These are phyloP conservation scores for Oscheius sp. DNA, from an alignment of 1,140 invertebrate genomes.

Conservation along the genomic window DNA sequence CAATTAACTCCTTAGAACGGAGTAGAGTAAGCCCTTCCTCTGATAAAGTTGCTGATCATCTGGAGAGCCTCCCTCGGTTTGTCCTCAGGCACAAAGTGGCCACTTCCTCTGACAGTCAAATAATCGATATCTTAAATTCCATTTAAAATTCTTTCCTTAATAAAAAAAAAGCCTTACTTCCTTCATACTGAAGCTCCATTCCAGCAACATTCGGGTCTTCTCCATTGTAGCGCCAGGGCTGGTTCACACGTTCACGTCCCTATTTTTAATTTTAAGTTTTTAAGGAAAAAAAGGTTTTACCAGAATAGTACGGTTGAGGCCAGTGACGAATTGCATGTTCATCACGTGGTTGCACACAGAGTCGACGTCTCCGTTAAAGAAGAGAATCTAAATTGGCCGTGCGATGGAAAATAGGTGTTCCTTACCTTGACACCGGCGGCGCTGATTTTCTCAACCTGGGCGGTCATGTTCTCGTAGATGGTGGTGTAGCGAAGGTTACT, in stretches of 20 bases:
- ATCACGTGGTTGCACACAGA: slow-evolving; percentile 31
- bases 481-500: neutral
- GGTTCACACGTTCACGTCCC: slow-evolving; percentile 20
- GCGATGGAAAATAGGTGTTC: slow-evolving; percentile 2
- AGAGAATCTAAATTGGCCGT: too few species aligned
- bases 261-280: slow-evolving; percentile 6
- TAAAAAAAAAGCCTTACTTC: slow-evolving; percentile 61
- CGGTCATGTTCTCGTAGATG: slow-evolving; percentile 15
- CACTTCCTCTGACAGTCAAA: slow-evolving; percentile 16
- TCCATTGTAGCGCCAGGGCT: slow-evolving; percentile 18
- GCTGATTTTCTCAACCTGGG: slow-evolving; percentile 13
- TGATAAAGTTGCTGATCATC: slow-evolving; percentile 44
- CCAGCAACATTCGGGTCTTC: slow-evolving; percentile 18
- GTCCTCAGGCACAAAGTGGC: slow-evolving; percentile 37
- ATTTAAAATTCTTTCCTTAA: too few species aligned
- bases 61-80: slow-evolving; percentile 37
- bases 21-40: slow-evolving; percentile 22
- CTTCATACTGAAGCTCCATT: slow-evolving; percentile 1
- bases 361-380: slow-evolving; percentile 33
- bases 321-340: slow-evolving; percentile 26
- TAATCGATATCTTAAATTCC: slow-evolving; percentile 13
- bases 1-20: too few species aligned
- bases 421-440: slow-evolving; percentile 21
- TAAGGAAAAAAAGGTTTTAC: slow-evolving; percentile 8
- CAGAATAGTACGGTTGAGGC: slow-evolving; percentile 21